Conservation (phyloP, 1,140 invertebrate genomes). For the Penaeus vannamei region DNA sequence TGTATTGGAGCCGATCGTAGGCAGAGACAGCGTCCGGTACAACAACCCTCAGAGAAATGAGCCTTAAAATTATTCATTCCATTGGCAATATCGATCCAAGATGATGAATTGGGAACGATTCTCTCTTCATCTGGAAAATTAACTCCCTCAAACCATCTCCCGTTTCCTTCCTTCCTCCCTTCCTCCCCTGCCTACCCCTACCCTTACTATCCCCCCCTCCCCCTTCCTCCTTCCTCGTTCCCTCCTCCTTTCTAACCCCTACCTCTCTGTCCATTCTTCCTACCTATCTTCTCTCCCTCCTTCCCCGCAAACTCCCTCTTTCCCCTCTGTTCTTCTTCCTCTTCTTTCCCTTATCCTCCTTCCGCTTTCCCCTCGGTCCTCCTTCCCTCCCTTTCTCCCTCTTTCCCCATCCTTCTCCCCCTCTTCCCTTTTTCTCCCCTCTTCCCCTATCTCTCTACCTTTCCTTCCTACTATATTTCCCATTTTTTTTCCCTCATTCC, state of each 20-base stretch:
- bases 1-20: too few species aligned
- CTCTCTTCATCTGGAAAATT: slow-evolving; percentile 49
- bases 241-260: neutral
- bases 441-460: neutral
- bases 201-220: neutral
- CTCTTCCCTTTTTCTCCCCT: neutral
- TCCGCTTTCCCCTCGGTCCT: neutral
- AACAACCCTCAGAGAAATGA: slow-evolving; percentile 39
- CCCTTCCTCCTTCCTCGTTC: neutral
- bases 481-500: neutral
- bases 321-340: neutral
- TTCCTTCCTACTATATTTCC: neutral
- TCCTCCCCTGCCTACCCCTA: neutral
- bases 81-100: slow-evolving; percentile 30
- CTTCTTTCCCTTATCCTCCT: neutral
- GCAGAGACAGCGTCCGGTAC: neutral
- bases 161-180: too few species aligned
- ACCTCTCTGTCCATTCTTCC: neutral
- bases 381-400: neutral
- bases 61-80: slow-evolving; percentile 40
- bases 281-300: neutral
- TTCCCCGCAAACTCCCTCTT: neutral
- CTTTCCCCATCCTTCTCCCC: neutral
- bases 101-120: slow-evolving; percentile 44
- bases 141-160: slow-evolving; percentile 5